Evolutionary conservation across 2,113 vertebrate genomes (phyloP).

Genomic region (Corythaixoides concolor): DNA sequence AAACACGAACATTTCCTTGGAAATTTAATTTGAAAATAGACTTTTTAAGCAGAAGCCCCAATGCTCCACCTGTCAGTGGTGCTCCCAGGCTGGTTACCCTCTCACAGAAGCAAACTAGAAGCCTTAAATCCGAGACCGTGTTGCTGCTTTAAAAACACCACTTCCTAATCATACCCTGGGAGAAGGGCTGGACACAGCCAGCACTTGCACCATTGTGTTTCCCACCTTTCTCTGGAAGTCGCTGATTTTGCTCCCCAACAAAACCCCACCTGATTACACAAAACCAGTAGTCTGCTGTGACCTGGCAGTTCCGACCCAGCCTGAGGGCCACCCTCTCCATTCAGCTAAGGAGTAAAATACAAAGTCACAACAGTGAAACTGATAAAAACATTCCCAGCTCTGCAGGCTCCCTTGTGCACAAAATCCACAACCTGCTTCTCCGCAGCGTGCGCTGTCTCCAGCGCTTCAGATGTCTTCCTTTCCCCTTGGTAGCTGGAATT

Average conservation of each 20-base stretch:
- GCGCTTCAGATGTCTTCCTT: background rate
- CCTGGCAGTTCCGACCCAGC: background rate
- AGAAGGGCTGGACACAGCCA: background rate
- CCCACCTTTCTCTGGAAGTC: background rate
- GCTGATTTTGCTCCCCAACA: background rate
- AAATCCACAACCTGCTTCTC: background rate
- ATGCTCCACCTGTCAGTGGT: rapidly evolving
- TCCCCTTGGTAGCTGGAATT: rapidly evolving
- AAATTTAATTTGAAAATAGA: background rate
- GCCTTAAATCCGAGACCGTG: rapidly evolving
- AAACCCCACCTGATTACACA: background rate
- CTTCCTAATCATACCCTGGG: background rate
- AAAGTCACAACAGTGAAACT: background rate
- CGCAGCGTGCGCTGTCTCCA: rapidly evolving
- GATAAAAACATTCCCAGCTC: background rate
- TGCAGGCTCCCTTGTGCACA: rapidly evolving
- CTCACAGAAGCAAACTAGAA: background rate
- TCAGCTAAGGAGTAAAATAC: background rate
- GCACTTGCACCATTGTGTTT: background rate
- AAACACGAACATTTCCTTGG: background rate
- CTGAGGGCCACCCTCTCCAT: background rate
- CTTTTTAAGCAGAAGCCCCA: background rate
- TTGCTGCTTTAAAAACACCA: background rate
- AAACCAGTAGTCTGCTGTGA: background rate
- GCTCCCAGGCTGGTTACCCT: background rate